phyloP scores from a whole-genome alignment of 2,888 invertebrate genomes.

The Euplexia lucipara region DNA sequence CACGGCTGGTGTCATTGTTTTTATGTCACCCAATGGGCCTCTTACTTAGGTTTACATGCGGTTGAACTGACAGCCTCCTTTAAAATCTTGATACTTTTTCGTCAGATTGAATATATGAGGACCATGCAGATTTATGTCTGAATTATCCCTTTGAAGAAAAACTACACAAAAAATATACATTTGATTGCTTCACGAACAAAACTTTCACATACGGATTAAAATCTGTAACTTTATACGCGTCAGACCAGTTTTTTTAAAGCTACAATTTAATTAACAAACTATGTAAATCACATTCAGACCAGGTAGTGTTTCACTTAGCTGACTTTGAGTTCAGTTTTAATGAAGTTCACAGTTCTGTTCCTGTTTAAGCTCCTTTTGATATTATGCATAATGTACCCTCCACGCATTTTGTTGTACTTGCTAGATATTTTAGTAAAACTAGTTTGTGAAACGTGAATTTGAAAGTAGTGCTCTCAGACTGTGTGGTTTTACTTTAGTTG shows the following conservation, averaged over 20 bases:
- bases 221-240: slow-evolving; percentile 28
- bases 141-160: too few species aligned
- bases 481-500: slow-evolving; percentile 43
- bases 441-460: slow-evolving; percentile 33
- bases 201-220: slow-evolving; percentile 29
- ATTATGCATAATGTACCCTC: slow-evolving; percentile 48
- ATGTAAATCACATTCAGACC: slow-evolving; percentile 52
- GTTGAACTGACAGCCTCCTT: too few species aligned
- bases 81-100: too few species aligned
- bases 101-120: too few species aligned
- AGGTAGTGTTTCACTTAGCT: slow-evolving; percentile 52
- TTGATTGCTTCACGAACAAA: slow-evolving; percentile 21
- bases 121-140: too few species aligned
- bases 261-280: slow-evolving; percentile 60
- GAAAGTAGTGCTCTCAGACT: slow-evolving; percentile 39
- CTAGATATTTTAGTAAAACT: slow-evolving; percentile 34
- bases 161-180: too few species aligned
- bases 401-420: slow-evolving; percentile 29
- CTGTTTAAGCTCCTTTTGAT: slow-evolving; percentile 52
- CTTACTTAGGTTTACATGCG: too few species aligned
- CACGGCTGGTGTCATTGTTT: too few species aligned
- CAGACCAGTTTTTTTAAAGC: slow-evolving; percentile 41
- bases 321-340: slow-evolving; percentile 50
- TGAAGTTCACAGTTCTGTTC: slow-evolving; percentile 47
- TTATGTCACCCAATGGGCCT: too few species aligned